A percentile compares a stretch with the other conserved stretches of the same genome.
Conservation (phyloP, 2,113 vertebrate genomes). For the Tragulus kanchil region DNA sequence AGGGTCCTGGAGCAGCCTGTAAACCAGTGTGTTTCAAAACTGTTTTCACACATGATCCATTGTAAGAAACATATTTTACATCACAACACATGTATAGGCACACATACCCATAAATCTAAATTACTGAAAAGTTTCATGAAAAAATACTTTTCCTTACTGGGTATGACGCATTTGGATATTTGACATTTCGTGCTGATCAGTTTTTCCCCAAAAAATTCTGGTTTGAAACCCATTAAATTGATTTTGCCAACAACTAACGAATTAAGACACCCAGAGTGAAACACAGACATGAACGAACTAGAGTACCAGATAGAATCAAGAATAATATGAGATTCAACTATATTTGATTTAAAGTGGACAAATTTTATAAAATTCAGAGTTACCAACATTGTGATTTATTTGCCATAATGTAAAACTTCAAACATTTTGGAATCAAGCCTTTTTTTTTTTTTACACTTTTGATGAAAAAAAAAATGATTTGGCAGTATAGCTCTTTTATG, state of each 20-base stretch:
- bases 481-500: background rate
- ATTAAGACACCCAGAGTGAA: background rate
- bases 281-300: background rate
- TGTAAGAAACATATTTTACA: background rate
- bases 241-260: constrained; percentile 11
- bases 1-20: background rate
- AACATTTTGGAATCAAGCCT: background rate
- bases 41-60: background rate
- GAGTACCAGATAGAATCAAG: background rate
- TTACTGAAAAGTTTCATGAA: constrained; percentile 23
- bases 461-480: background rate
- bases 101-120: background rate
- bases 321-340: background rate
- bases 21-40: background rate
- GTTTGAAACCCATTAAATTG: background rate
- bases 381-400: constrained; percentile 8
- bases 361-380: background rate
- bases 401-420: background rate
- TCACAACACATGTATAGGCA: background rate
- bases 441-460: too few relatives aligned
- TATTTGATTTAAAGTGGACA: background rate
- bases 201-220: background rate
- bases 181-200: background rate
- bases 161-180: background rate
- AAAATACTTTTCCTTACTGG: constrained; percentile 2